Evolutionary conservation across 2,113 vertebrate species (phyloP), one percentile per base, ranked within the genome.

Genomic region (Gallinago jamesoni): DNA sequence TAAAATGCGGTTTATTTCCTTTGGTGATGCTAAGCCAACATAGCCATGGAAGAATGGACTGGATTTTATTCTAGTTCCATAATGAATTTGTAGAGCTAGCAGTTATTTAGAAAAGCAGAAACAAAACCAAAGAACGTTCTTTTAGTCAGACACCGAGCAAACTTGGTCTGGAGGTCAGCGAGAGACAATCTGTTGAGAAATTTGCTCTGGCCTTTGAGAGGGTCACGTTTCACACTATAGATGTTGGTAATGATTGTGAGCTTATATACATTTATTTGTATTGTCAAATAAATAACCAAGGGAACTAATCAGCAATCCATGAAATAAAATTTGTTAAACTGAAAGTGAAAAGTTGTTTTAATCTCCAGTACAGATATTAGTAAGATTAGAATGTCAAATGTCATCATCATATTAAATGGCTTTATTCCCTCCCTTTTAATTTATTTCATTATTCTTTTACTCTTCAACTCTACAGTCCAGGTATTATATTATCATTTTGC

Each of bases 101-200:
- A 93, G 69, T 96, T 96, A 88, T 39, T 90, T 92, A 79, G 89
- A 87, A 84, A 94, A 87, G 66, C 43, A 60, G 60, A 93, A 96
- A 52, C 80, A 87, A 91, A 96, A 33, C 50, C 45, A 47, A 88
- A 84, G 80, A 72, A 56, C 64, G 45, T 92, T 87, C 33, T 52
- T 72, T 81, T 47, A 67, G 88, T 84, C 80, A 81, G 89, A 67
- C 48, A 68, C 80, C 91, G 70, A 69, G 62, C 76, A 95, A 90
- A 92, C 73, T 92, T 94, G 77, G 27, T 91, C 69, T 89, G 76
- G 83, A 87, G 73, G 88, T 89, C 84, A 84, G n/a, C 0, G 10
- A 91, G 90, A 84, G n/a, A 70, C 47, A 86, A 80, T 53, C 19
- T 8, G 2, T 11, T n/a, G 88, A 84, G 79, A 87, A 89, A 75